Percentiles rank a stretch among this genome's conserved stretches.
Evolutionary conservation across 2,888 invertebrate genomes (phyloP).

Genomic region (Brachynemurus nebulosus): DNA sequence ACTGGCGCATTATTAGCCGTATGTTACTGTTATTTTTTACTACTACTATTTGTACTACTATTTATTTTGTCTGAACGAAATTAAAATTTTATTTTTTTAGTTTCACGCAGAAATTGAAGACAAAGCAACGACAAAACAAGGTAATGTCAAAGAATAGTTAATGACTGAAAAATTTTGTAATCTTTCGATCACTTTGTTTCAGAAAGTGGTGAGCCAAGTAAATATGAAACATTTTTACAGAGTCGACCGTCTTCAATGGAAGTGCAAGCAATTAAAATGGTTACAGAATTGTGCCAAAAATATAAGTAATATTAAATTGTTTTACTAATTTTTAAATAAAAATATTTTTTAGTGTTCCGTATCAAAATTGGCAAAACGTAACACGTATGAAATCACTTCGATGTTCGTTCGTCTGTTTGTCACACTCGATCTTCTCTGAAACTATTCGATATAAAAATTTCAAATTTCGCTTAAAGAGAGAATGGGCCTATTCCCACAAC

Average conservation of each 20-base stretch:
- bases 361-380: too few relatives aligned
- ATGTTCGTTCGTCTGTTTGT: too few relatives aligned
- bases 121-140: conserved; percentile 17
- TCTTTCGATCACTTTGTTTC: too few relatives aligned
- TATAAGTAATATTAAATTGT: conserved; percentile 35
- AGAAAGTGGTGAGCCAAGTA: conserved; percentile 28
- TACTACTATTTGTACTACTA: background rate
- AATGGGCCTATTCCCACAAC: too few relatives aligned
- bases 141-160: too few relatives aligned
- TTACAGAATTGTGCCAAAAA: conserved; percentile 40
- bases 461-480: too few relatives aligned
- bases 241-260: conserved; percentile 55
- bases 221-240: conserved; percentile 47
- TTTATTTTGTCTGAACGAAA: conserved; percentile 4
- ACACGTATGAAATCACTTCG: too few relatives aligned
- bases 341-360: too few relatives aligned
- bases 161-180: too few relatives aligned
- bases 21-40: conserved; percentile 20
- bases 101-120: conserved; percentile 56
- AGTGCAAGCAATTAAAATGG: conserved; percentile 43
- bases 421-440: too few relatives aligned
- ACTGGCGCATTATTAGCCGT: conserved; percentile 51
- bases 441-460: too few relatives aligned
- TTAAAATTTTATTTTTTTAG: conserved; percentile 29
- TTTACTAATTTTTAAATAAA: too few relatives aligned